Percentiles rank a stretch among this genome's conserved stretches.
These are phyloP conservation scores for Sciurus carolinensis DNA, from an alignment of 2,797 vertebrate genomes.

Conservation along the genomic window DNA sequence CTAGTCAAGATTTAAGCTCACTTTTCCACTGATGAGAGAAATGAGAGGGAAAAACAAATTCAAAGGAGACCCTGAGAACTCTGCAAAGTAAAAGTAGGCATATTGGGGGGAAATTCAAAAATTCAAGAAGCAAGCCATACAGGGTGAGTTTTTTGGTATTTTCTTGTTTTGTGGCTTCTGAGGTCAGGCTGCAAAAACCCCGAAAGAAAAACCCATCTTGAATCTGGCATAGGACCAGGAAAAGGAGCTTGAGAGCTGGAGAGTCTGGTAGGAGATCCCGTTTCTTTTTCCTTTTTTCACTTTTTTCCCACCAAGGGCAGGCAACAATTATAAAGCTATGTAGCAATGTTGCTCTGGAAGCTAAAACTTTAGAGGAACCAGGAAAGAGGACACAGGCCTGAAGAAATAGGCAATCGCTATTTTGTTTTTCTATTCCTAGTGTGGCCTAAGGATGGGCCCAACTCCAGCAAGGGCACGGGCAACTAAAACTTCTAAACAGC, in stretches of 20 bases:
- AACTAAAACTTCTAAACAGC: not conserved
- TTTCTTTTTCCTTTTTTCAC: too few relatives aligned
- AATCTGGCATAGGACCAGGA: not conserved
- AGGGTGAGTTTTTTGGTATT: not conserved
- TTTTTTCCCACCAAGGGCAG: not conserved
- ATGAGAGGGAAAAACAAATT: not conserved
- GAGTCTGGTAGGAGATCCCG: not conserved
- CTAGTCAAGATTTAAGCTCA: not conserved
- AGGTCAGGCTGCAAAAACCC: not conserved
- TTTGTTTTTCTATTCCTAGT: constrained; percentile 1
- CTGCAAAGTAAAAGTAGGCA: not conserved
- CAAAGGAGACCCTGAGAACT: not conserved
- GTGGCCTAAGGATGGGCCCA: not conserved
- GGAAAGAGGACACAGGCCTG: not conserved
- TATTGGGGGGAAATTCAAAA: not conserved
- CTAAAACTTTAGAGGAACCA: not conserved
- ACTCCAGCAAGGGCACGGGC: not conserved
- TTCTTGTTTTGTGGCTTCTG: not conserved
- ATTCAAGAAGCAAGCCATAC: not conserved
- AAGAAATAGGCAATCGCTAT: not conserved
- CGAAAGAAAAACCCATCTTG: not conserved
- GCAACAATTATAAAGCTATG: too few relatives aligned
- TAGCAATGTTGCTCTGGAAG: not conserved
- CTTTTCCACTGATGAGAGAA: not conserved
- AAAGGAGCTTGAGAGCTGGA: not conserved